phyloP scores from a whole-genome alignment of 2,888 invertebrate species.

The Polymixis flavicincta region DNA sequence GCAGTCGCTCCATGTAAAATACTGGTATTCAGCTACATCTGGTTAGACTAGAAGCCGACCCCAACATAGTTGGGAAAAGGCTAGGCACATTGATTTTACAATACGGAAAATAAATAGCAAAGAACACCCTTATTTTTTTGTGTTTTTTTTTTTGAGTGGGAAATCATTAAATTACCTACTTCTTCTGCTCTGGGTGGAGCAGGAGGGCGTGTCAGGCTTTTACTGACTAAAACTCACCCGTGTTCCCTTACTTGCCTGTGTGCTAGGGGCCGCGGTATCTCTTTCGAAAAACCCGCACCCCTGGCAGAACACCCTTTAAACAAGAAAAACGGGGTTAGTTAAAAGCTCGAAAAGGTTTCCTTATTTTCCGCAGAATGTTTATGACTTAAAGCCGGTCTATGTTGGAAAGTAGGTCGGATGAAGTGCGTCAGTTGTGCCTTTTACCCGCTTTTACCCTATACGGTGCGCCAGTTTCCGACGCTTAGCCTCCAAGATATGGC shows the following conservation, averaged over 20 bases:
- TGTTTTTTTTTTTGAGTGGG: too few species aligned
- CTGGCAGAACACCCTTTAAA: neutral
- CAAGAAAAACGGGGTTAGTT: constrained; percentile 2
- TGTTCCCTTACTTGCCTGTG: too few species aligned
- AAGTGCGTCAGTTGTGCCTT: constrained; percentile 75
- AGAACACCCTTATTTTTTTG: neutral
- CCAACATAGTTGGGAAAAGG: too few species aligned
- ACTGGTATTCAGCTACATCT: too few species aligned
- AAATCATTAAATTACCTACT: too few species aligned
- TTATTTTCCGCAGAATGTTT: constrained; percentile 62
- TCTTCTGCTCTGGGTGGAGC: too few species aligned
- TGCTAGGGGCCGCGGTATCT: too few species aligned
- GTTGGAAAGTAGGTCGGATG: constrained; percentile 84
- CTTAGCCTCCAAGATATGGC: constrained; percentile 62
- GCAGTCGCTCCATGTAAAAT: too few species aligned
- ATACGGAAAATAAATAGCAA: neutral
- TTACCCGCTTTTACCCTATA: constrained; percentile 81
- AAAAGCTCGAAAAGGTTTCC: constrained; percentile 24
- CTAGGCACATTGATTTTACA: neutral
- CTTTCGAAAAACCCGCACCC: too few species aligned
- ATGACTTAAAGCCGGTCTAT: constrained; percentile 63
- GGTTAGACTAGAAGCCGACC: too few species aligned
- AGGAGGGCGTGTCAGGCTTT: too few species aligned
- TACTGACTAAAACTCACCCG: too few species aligned
- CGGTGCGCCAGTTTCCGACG: constrained; percentile 80